Evolutionary conservation across 2,888 invertebrate species (phyloP), one percentile per base, ranked within the genome.

Genomic region (Halictus quadricinctus): DNA sequence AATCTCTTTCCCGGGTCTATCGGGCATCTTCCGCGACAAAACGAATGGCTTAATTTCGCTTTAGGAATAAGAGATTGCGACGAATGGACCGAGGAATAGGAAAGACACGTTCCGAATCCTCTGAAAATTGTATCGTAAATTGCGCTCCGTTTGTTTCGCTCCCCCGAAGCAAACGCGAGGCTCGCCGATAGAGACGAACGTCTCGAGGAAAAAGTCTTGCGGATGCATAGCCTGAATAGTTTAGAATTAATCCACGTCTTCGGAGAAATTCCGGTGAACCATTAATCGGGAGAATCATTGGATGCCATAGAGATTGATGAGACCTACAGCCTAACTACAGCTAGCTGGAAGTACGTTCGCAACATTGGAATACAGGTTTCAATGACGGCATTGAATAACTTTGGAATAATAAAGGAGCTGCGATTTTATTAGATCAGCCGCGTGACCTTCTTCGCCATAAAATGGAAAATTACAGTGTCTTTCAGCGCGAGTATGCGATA

Each of bases 31-130:
- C 41, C 36, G 12, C 21, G 41, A 69, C 69, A 36, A 69, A 69
- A 69, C 69, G 90, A 90, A 90, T 89, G 87, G 89, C 84, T 91
- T 91, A 89, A 91, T 91, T 91, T 87, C 88, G 79, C 85, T 84
- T 85, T 87, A 82, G 83, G 80, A 85, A 70, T 73, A 85, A 72
- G 69, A 76, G 80, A 76, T 36, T 70, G 72, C 41, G 50, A 64
- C 43, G 54, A 85, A 80, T 64, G 72, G 70, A 70, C 69, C 70
- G 13, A 48, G 48, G 58, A 72, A 70, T 58, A 29, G 58, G 29
- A 73, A 72, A 76, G 60, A 75, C 60, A 36, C 83, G 75, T 79
- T 84, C 79, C 75, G 64, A 72, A 79, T 60, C 81, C 64, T 72
- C 72, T 13, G 81, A 76, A 76, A 81, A 81, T 81, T 81, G 91